These are phyloP conservation scores for Ptychoptera contaminata DNA, from an alignment of 2,888 invertebrate genomes.

Conservation along the genomic window DNA sequence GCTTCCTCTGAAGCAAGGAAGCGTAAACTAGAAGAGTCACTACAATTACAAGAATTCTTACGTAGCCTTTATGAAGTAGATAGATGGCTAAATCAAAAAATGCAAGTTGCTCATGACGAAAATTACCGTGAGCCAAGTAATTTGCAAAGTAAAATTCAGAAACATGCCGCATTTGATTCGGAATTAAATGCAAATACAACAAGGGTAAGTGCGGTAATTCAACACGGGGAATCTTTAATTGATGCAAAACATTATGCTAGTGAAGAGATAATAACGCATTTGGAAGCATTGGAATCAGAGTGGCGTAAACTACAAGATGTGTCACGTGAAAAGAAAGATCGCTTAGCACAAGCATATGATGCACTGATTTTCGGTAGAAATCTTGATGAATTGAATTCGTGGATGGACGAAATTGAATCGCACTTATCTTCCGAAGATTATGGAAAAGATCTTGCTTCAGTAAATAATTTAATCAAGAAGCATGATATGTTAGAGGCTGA, in stretches of 20 bases:
- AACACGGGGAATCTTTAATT: slow-evolving; percentile 60
- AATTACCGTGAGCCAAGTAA: slow-evolving; percentile 91
- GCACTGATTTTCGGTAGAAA: slow-evolving; percentile 76
- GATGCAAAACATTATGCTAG: slow-evolving; percentile 77
- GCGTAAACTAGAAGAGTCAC: slow-evolving; percentile 63
- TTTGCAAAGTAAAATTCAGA: slow-evolving; percentile 90
- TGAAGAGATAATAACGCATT: slow-evolving; percentile 63
- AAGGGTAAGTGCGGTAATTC: slow-evolving; percentile 66
- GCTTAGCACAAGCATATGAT: slow-evolving; percentile 81
- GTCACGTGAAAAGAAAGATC: slow-evolving; percentile 66
- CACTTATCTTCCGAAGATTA: slow-evolving; percentile 40
- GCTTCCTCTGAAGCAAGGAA: slow-evolving; percentile 52
- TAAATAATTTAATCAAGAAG: slow-evolving; percentile 64
- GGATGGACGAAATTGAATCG: slow-evolving; percentile 78
- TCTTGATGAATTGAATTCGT: slow-evolving; percentile 81
- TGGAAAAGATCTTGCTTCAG: slow-evolving; percentile 79
- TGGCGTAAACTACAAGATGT: slow-evolving; percentile 77
- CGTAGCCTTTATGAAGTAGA: slow-evolving; percentile 74
- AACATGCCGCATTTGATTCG: slow-evolving; percentile 90
- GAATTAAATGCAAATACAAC: slow-evolving; percentile 83
- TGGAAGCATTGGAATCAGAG: slow-evolving; percentile 69
- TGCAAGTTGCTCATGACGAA: slow-evolving; percentile 85
- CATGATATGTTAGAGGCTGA: slow-evolving; percentile 76
- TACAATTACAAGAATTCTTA: slow-evolving; percentile 78
- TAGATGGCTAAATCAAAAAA: slow-evolving; percentile 86